phyloP scores from a whole-genome alignment of 2,113 vertebrate species.

The Megaceryle maxima region DNA sequence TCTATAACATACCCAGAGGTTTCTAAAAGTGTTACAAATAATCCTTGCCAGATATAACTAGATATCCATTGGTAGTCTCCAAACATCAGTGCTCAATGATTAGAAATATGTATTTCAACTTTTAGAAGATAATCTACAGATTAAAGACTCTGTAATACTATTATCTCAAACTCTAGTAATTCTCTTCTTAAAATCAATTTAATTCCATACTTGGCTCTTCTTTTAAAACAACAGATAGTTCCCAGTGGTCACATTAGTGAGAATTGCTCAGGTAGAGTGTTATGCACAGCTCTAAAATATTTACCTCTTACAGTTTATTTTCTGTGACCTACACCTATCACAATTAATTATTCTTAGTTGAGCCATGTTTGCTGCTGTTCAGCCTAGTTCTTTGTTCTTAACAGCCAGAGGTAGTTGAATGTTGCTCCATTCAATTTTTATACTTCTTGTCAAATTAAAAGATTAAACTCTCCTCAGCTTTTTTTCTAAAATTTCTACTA shows the following conservation, averaged over 20 bases:
- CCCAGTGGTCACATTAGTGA: not conserved
- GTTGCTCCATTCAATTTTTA: not conserved
- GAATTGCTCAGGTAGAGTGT: not conserved
- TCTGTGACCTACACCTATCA: not conserved
- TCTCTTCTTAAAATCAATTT: not conserved
- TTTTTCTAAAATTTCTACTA: not conserved
- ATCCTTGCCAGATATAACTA: not conserved
- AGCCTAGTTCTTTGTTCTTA: not conserved
- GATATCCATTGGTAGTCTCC: not conserved
- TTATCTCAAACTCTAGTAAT: not conserved
- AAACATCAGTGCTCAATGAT: not conserved
- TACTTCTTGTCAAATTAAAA: not conserved
- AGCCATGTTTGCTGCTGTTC: not conserved
- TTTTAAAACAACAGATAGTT: not conserved
- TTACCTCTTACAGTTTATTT: not conserved
- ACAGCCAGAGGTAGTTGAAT: not conserved
- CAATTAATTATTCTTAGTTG: not conserved
- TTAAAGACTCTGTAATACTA: not conserved
- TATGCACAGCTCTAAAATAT: not conserved
- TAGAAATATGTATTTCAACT: not conserved
- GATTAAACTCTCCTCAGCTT: not conserved
- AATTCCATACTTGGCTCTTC: not conserved
- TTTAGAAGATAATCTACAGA: not conserved
- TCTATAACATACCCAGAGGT: not conserved
- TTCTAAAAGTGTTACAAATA: not conserved